Conservation (phyloP, 2,888 invertebrate genomes). For the Ceraclea dissimilis region DNA sequence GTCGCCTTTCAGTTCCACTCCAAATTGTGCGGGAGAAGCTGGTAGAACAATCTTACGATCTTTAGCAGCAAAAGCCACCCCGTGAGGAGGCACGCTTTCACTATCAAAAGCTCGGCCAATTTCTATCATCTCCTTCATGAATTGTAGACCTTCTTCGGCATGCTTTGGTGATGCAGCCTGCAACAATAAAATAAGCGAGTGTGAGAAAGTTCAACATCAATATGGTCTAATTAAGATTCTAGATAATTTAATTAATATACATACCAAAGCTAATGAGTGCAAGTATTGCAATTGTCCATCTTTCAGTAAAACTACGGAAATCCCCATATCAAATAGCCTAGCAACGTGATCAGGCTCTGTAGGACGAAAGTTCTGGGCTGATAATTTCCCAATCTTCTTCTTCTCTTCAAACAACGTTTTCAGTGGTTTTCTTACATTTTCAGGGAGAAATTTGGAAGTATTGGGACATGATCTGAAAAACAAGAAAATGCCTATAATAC, state of each 20-base stretch:
- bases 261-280: constrained; percentile 81
- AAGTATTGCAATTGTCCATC: constrained; percentile 90
- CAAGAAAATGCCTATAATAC: not conserved
- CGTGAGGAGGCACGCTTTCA: constrained; percentile 32
- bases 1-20: constrained; percentile 62
- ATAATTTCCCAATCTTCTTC: constrained; percentile 55
- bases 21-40: constrained; percentile 90
- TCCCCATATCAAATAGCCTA: constrained; percentile 89
- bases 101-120: constrained; percentile 34
- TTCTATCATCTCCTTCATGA: constrained; percentile 92
- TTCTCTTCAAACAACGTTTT: constrained; percentile 79
- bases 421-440: constrained; percentile 75
- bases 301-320: constrained; percentile 77
- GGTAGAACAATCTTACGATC: constrained; percentile 31
- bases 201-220: too few relatives aligned
- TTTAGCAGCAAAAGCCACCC: constrained; percentile 30
- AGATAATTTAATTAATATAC: too few relatives aligned
- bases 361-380: constrained; percentile 68
- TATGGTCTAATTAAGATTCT: too few relatives aligned
- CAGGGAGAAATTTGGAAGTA: constrained; percentile 73
- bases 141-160: constrained; percentile 85
- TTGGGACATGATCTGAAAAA: constrained; percentile 70
- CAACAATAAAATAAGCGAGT: constrained; percentile 22
- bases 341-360: constrained; percentile 83
- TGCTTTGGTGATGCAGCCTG: constrained; percentile 81